A percentile compares a stretch with the other conserved stretches of the same genome.
These are phyloP conservation scores for Fregata magnificens DNA, from an alignment of 2,113 vertebrate genomes.

Conservation along the genomic window DNA sequence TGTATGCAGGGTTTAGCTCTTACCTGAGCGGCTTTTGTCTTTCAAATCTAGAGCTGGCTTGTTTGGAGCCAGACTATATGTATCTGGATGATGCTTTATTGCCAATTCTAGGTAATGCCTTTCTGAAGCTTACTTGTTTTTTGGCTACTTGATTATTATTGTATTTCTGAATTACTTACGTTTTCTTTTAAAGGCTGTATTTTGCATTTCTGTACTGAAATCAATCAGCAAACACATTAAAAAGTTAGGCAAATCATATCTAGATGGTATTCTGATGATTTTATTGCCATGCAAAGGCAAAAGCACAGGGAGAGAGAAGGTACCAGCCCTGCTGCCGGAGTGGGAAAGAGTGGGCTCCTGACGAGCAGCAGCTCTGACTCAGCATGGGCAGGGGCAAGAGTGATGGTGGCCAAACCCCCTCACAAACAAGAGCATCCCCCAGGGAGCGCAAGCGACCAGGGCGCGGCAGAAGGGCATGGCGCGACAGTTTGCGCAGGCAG, in stretches of 20 bases:
- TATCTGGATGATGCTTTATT: not conserved
- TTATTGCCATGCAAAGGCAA: not conserved
- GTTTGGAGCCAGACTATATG: not conserved
- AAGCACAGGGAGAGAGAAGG: too few relatives aligned
- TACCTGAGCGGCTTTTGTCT: not conserved
- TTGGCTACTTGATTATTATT: not conserved
- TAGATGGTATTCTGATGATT: not conserved
- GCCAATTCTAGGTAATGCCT: not conserved
- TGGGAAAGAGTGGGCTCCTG: too few relatives aligned
- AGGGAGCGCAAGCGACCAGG: too few relatives aligned
- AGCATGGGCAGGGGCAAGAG: too few relatives aligned
- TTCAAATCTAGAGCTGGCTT: not conserved
- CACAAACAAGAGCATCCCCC: too few relatives aligned
- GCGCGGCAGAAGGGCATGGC: too few relatives aligned
- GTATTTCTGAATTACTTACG: not conserved
- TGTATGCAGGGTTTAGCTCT: not conserved
- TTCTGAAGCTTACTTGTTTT: not conserved
- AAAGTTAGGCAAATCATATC: not conserved
- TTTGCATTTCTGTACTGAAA: not conserved
- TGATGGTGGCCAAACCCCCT: too few relatives aligned
- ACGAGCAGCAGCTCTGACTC: too few relatives aligned
- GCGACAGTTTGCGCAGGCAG: too few relatives aligned
- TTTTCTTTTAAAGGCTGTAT: not conserved
- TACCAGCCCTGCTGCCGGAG: too few relatives aligned
- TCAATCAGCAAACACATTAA: not conserved